Base-by-base conservation (phyloP, 2,888 invertebrate species). In the Falcaria lacertinaria region DNA sequence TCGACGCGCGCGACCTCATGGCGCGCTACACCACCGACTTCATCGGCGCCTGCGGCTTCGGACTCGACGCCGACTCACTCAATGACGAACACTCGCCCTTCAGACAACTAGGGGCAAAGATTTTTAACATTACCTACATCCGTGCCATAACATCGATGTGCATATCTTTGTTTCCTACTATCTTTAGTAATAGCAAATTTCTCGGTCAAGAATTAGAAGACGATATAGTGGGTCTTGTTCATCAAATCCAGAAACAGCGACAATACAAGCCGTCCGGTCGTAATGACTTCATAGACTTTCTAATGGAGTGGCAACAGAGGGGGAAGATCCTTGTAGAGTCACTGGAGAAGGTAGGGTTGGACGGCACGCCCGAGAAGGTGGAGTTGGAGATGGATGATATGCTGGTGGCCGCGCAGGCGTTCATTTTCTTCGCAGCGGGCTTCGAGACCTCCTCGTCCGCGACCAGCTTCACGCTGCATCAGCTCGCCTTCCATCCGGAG, bases 361-460 rank as follows among this genome's bases (percentile, higher is more conserved):
- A 78, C 22, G 78, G 78, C 2, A 64, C 54, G 0, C 51, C 71
- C 2, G 61, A 62, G 15, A 13, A 15, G 2, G 61, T 64, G 0
- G 52, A 61, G 4, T 33, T 77, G n/a, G 78, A 77, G 42, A 48
- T 77, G 48, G 65, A 70, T 19, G 70, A 74, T 22, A 41, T 58
- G 1, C 41, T 75, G 38, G 57, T 77, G 34, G 75, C 74, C 0
- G 78, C 80, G 8, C 79, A 80, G 42, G 70, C 67, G 1, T 82
- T 85, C 35, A 67, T 84, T 8, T 85, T 84, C 50, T 81, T 83
- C 34, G 78, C 78, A 1, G 90, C 89, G 0, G 90, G 89, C 0
- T 90, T 88, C 38, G 89, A 89, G 48, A 88, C 89, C 0, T 89
- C 89, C 0, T 87, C 90, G 0, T 80, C 84, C 0, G 78, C 85